Evolutionary conservation across 2,888 invertebrate genomes (phyloP).

Genomic region (Campoletis raptor): DNA sequence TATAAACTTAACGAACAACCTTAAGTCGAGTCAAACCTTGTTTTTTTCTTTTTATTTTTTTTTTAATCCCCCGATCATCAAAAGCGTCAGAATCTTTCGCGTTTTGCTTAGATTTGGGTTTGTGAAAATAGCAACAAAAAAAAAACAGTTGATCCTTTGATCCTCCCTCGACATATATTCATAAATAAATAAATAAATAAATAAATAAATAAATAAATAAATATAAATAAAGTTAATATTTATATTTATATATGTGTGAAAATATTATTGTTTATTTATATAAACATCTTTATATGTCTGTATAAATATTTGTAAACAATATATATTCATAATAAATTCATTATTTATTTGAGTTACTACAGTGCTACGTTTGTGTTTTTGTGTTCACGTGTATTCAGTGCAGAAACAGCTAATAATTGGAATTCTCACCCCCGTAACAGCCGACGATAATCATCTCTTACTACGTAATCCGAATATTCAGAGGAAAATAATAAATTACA

Average conservation of each 20-base stretch:
- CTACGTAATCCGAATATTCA: constrained; percentile 3
- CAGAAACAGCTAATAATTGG: constrained; percentile 34
- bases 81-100: constrained; percentile 1
- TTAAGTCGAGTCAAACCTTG: constrained; percentile 45
- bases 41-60: constrained; percentile 20
- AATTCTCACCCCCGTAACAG: constrained; percentile 58
- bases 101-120: not conserved
- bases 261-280: not conserved
- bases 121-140: not conserved
- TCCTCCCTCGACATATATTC: not conserved
- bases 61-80: not conserved
- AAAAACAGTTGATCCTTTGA: not conserved
- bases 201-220: not conserved
- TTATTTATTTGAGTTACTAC: constrained; percentile 4
- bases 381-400: constrained; percentile 43
- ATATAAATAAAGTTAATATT: not conserved
- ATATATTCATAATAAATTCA: not conserved
- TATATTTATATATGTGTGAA: not conserved
- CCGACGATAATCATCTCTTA: constrained; percentile 41
- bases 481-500: constrained; percentile 1
- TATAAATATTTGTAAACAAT: constrained; percentile 4
- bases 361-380: constrained; percentile 52
- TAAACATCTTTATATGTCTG: not conserved
- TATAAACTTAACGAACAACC: constrained; percentile 77
- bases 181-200: not conserved